Conservation (phyloP, 2,113 vertebrate genomes). For the Galemys pyrenaicus region DNA sequence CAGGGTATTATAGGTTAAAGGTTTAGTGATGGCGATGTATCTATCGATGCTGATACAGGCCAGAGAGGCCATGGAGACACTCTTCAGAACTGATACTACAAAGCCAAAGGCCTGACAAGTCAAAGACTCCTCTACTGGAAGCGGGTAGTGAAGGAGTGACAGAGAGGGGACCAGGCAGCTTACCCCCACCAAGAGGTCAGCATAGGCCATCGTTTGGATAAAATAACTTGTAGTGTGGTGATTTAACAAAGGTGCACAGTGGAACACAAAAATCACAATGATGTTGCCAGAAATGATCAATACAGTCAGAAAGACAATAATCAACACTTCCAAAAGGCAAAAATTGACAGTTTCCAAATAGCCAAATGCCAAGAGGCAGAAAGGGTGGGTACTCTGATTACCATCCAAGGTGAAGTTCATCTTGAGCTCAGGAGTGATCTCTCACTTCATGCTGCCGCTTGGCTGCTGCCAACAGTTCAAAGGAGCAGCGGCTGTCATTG, state of each 20-base stretch:
- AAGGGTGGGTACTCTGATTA: conserved; percentile 91
- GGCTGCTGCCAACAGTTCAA: conserved; percentile 84
- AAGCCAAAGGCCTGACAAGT: conserved; percentile 97
- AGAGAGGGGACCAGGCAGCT: conserved; percentile 97
- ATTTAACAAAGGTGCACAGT: conserved; percentile 97
- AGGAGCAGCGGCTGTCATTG: conserved; percentile 85
- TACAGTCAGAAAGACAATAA: conserved; percentile 95
- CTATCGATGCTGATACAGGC: conserved; percentile 98
- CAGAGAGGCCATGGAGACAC: conserved; percentile 96
- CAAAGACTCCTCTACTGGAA: conserved; percentile 91
- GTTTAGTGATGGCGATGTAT: conserved; percentile 96
- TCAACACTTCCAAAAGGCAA: conserved; percentile 94
- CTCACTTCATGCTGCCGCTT: conserved; percentile 83
- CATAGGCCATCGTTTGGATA: conserved; percentile 99
- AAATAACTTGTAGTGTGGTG: conserved; percentile 98
- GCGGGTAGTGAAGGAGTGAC: conserved; percentile 92
- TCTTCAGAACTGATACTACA: conserved; percentile 97
- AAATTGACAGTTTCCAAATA: conserved; percentile 92
- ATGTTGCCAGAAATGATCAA: conserved; percentile 97
- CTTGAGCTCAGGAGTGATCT: conserved; percentile 86
- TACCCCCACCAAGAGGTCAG: conserved; percentile 96
- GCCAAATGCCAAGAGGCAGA: conserved; percentile 94
- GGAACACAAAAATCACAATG: conserved; percentile 98
- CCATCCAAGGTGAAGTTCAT: conserved; percentile 95
- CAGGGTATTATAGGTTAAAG: conserved; percentile 93